Evolutionary conservation across 2,797 vertebrate genomes (phyloP).

Genomic region (Rhincodon typus): DNA sequence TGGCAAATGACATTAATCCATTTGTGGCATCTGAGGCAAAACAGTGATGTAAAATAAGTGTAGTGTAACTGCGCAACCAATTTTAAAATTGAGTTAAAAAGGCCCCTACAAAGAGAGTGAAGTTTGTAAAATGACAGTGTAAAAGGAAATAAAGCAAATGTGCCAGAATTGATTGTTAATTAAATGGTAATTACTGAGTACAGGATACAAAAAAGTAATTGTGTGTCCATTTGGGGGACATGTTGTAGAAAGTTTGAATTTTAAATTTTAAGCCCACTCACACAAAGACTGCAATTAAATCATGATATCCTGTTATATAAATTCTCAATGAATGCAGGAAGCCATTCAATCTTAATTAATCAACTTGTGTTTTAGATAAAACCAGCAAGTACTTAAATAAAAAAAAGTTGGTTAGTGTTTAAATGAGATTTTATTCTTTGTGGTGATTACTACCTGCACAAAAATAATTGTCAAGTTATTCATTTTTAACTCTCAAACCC

Average conservation of each 20-base stretch:
- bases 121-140: not conserved
- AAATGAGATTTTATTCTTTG: not conserved
- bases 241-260: not conserved
- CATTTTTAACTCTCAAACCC: not conserved
- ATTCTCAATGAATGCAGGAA: not conserved
- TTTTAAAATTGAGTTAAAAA: not conserved
- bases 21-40: not conserved
- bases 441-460: too few relatives aligned
- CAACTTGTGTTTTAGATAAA: not conserved
- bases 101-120: not conserved
- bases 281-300: not conserved
- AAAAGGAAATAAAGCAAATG: not conserved
- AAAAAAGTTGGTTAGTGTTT: not conserved
- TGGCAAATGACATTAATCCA: not conserved
- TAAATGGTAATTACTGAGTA: not conserved
- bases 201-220: not conserved
- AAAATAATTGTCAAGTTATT: not conserved
- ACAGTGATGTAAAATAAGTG: not conserved
- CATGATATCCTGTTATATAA: not conserved
- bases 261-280: not conserved
- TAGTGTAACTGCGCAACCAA: not conserved
- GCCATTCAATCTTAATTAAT: not conserved
- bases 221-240: not conserved
- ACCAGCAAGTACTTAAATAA: not conserved
- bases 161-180: not conserved